Conservation (phyloP, 2,113 vertebrate genomes). For the Lates calcarifer region DNA sequence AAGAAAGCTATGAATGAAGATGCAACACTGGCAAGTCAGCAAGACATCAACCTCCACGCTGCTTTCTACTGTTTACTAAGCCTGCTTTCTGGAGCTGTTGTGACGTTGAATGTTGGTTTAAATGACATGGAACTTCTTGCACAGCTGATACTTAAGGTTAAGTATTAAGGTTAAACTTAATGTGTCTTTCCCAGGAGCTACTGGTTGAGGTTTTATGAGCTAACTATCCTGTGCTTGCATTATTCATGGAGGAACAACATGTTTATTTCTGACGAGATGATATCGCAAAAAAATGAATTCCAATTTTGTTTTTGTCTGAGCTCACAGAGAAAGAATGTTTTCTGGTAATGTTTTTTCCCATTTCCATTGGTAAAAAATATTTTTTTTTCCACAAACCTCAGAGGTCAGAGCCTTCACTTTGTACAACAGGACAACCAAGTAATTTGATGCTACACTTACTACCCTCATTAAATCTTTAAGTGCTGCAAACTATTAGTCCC, state of each 20-base stretch:
- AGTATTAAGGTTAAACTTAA: neutral
- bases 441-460: constrained; percentile 53
- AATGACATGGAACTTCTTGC: neutral
- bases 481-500: constrained; percentile 68
- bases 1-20: no score
- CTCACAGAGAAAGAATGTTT: neutral
- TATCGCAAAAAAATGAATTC: neutral
- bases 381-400: neutral
- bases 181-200: neutral
- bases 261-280: neutral
- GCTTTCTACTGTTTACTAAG: no score
- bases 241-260: neutral
- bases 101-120: no score
- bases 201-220: neutral
- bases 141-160: neutral
- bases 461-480: constrained; percentile 78
- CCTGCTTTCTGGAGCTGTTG: no score
- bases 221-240: neutral
- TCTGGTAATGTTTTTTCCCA: no score
- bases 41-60: no score
- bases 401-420: constrained; percentile 20
- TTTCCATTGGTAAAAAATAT: neutral
- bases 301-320: neutral
- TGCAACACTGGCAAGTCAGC: no score
- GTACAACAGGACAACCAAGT: constrained; percentile 4